phyloP scores from a whole-genome alignment of 2,797 vertebrate genomes.

The Valencia hispanica region DNA sequence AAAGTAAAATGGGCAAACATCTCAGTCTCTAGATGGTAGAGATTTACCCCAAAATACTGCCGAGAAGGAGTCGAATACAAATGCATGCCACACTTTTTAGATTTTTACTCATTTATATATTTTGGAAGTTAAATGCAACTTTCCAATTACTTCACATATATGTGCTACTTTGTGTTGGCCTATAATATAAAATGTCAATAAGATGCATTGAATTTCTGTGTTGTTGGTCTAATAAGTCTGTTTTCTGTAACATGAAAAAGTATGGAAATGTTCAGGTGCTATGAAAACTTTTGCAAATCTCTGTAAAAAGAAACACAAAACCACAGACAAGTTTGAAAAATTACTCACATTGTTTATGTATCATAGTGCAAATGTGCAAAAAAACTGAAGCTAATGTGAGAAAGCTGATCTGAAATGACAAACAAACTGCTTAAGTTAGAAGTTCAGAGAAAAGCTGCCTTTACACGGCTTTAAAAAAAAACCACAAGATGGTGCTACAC shows the following conservation, averaged over 20 bases:
- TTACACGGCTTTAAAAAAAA: background rate
- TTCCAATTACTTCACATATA: background rate
- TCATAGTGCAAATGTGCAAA: background rate
- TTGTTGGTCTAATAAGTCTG: background rate
- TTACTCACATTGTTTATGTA: background rate
- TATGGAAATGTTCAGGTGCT: background rate
- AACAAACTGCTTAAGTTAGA: background rate
- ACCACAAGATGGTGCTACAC: constrained; percentile 78
- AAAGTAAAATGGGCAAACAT: too few relatives aligned
- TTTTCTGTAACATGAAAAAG: background rate
- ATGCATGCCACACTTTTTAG: too few relatives aligned
- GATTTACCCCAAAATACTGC: too few relatives aligned
- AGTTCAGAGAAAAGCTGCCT: background rate
- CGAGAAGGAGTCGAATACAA: too few relatives aligned
- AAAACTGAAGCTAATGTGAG: background rate
- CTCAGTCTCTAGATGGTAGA: too few relatives aligned
- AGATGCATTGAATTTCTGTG: background rate
- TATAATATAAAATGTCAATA: background rate
- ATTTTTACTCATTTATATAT: too few relatives aligned
- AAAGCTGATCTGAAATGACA: background rate
- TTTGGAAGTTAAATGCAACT: background rate
- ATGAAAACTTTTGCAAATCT: background rate
- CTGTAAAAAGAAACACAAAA: background rate
- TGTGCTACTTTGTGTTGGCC: background rate
- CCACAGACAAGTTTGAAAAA: background rate